These are phyloP conservation scores for Petrolisthes manimaculis DNA, from an alignment of 2,888 invertebrate genomes.

Conservation along the genomic window DNA sequence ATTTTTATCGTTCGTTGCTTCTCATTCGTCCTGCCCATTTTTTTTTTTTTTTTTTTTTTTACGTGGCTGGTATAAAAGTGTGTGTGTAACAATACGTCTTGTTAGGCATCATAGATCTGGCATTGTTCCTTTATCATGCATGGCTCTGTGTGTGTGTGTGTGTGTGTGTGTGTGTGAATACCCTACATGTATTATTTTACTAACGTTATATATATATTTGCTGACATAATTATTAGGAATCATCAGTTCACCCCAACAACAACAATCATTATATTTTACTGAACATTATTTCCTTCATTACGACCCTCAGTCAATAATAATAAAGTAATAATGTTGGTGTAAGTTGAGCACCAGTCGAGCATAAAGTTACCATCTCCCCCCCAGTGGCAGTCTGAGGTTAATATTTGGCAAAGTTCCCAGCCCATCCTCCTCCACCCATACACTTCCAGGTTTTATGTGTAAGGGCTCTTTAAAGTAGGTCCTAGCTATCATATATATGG, in stretches of 20 bases:
- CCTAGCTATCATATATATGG: too few species aligned
- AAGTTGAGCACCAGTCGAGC: too few species aligned
- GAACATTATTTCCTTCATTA: not conserved
- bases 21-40: not conserved
- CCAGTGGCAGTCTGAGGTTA: not conserved
- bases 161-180: not conserved
- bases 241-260: too few species aligned
- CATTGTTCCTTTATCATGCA: not conserved
- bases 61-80: not conserved
- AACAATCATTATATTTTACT: too few species aligned
- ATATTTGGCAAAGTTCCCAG: not conserved
- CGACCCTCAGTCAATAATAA: not conserved
- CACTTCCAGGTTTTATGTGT: slow-evolving; percentile 2
- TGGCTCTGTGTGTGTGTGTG: not conserved
- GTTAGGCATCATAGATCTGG: too few species aligned
- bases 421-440: not conserved
- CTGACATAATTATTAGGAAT: too few species aligned
- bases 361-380: too few species aligned
- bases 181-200: too few species aligned
- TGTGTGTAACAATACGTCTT: not conserved
- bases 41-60: not conserved
- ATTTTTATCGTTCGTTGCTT: not conserved
- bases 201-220: too few species aligned
- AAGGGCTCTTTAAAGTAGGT: too few species aligned
- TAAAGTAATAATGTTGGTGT: too few species aligned